Base-by-base conservation (phyloP, 2,113 vertebrate species). In the Himantopus leucocephalus region DNA sequence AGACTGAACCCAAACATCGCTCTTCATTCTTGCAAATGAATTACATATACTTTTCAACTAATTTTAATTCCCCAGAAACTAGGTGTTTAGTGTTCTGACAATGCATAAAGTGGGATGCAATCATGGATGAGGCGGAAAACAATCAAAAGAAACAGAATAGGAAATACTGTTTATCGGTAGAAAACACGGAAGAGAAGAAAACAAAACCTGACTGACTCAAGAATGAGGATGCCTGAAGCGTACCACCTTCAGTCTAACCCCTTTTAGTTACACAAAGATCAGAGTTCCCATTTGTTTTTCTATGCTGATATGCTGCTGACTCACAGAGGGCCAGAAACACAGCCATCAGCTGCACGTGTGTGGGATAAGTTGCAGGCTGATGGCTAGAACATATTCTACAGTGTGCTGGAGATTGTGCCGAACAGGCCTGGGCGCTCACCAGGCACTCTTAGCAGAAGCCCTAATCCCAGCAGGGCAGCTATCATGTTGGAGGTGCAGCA, bases 331-430 rank as follows among this genome's bases (percentile, higher is more conserved):
- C 24, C 50, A 71, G 72, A 77, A 88, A 59, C 27, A 41, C 35
- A 89, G 52, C 66, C 66, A 53, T 39, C 72, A 71, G 59, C 37
- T 88, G 58, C 58, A 67, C 32, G 6, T 52, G 29, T 53, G 37
- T 45, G 27, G 56, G 26, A 85, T 47, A 52, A 59, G 79, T 12
- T 56, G 19, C 27, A 85, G 45, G 9, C 29, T 59, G 74, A 63
- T 5, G 8, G 68, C 62, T 68, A 19, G 85, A 92, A 68, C 16
- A 52, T 35, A 41, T 23, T 76, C 45, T 88, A 37, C 48, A 62
- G 1, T 2, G 5, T 3, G 5, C 47, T 13, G 7, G 48, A 72
- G 43, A 60, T 3, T 4, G 6, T 48, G 50, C 27, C 50, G 56
- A 14, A 20, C 14, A 70, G 47, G 17, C 59, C 34, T 39, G 16